phyloP scores from a whole-genome alignment of 2,113 vertebrate species.

The Zootoca vivipara region DNA sequence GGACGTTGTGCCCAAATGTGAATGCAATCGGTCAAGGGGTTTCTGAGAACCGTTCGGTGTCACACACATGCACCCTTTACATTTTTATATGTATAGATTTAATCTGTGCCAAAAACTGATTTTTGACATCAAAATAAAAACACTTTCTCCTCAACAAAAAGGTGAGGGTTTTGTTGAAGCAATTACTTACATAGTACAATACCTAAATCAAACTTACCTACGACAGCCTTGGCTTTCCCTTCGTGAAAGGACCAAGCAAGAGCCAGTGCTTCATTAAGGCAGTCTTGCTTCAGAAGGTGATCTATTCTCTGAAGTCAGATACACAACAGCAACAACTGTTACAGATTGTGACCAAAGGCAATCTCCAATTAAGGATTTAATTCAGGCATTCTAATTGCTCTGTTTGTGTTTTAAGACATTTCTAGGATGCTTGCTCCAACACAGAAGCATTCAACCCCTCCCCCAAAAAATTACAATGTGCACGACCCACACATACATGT shows the following conservation, averaged over 20 bases:
- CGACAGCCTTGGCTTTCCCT: constrained; percentile 94
- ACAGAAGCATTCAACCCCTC: not conserved
- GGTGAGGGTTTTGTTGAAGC: not conserved
- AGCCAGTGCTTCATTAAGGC: constrained; percentile 90
- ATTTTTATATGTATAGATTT: no score
- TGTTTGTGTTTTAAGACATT: not conserved
- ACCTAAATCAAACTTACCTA: constrained; percentile 81
- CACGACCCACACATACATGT: no score
- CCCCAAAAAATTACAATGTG: no score
- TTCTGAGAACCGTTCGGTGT: no score
- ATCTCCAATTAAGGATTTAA: not conserved
- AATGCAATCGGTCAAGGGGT: no score
- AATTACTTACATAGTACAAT: not conserved
- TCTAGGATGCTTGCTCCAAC: not conserved
- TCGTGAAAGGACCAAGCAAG: constrained; percentile 97
- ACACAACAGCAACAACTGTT: not conserved
- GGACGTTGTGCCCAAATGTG: no score
- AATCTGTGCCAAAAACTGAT: not conserved
- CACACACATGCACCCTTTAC: no score
- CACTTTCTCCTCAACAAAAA: not conserved
- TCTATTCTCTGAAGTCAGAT: constrained; percentile 85
- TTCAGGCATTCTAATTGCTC: not conserved
- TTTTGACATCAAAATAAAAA: not conserved
- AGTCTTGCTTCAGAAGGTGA: constrained; percentile 91
- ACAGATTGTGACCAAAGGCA: not conserved